phyloP scores from a whole-genome alignment of 2,797 vertebrate genomes.

The Acrossocheilus fasciatus region DNA sequence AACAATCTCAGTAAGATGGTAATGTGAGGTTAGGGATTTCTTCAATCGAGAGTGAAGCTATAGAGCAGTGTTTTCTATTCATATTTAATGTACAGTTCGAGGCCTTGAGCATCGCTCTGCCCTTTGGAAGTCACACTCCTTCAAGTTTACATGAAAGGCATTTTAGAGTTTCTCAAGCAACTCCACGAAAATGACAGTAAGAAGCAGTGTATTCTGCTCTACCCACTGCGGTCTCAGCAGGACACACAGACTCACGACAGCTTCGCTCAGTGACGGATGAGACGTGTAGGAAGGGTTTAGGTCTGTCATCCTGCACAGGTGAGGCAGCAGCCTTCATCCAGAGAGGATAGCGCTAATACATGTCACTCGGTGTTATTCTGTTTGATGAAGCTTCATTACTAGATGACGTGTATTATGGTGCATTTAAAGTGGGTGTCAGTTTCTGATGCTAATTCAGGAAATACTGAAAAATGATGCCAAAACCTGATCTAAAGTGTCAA shows the following conservation, averaged over 20 bases:
- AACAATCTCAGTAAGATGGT: not conserved
- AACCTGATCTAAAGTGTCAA: not conserved
- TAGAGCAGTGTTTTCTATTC: no score
- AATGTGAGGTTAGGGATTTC: not conserved
- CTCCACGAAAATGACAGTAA: slow-evolving; percentile 5
- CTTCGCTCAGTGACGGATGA: not conserved
- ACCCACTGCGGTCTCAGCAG: not conserved
- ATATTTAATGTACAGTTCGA: not conserved
- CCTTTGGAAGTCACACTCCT: not conserved
- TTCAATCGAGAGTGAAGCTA: not conserved
- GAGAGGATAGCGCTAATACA: not conserved
- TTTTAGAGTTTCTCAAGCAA: slow-evolving; percentile 12
- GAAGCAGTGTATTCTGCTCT: not conserved
- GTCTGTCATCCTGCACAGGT: not conserved
- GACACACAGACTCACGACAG: not conserved
- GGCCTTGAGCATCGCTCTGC: not conserved
- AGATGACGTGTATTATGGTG: not conserved
- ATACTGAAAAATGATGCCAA: not conserved
- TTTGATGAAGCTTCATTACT: not conserved
- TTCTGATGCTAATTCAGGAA: not conserved
- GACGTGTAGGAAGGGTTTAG: not conserved
- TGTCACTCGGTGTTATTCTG: not conserved
- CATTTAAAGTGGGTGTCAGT: not conserved
- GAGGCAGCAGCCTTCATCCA: not conserved
- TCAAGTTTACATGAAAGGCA: not conserved